Evolutionary conservation across 2,888 invertebrate genomes (phyloP), one percentile per base, ranked within the genome.

Genomic region (Tromatobia lineatoria): DNA sequence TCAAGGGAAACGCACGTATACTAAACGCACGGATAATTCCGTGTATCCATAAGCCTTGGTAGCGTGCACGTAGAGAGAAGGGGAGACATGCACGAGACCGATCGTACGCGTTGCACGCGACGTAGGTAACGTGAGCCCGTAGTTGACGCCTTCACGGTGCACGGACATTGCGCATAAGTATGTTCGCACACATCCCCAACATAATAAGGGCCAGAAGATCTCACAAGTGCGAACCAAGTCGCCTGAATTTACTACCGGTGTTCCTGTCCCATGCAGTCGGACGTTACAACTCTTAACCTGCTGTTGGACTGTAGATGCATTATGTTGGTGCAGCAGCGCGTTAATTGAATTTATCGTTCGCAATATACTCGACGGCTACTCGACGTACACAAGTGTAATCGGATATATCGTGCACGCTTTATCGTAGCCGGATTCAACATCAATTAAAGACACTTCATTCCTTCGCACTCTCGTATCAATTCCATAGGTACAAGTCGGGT

Each of bases 31-130:
- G 67, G 66, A 76, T 67, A 76, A 76, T 67, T 29, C 45, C 70
- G 74, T 75, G 69, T 59, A 57, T 13, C 71, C 69, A 13, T 61
- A 42, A 61, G 64, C 25, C 69, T 38, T 18, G 18, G 38, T 38
- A 10, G 57, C 64, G 70, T 54, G 50, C 71, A 71, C 54, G 64
- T 25, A 73, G 52, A 75, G 75, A 74, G 50, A 54, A 70, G 70
- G 11, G 25, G 45, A 70, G 69, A 83, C 59, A 59, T 71, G 83
- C 80, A 80, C 66, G 80, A 82, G 64, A 34, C 75, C 70, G 64
- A 80, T 71, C 74, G 69, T 75, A 83, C 38, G 76, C 47, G 29
- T 83, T 83, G 83, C 80, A 83, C 80, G 83, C 80, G 83, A 83
- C 80, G 80, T 66, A 29, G 29, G 29, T 29, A 80, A 76, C 80